Evolutionary conservation across 2,113 vertebrate genomes (phyloP), one percentile per base, ranked within the genome.

Genomic region (Phrynosoma platyrhinos): DNA sequence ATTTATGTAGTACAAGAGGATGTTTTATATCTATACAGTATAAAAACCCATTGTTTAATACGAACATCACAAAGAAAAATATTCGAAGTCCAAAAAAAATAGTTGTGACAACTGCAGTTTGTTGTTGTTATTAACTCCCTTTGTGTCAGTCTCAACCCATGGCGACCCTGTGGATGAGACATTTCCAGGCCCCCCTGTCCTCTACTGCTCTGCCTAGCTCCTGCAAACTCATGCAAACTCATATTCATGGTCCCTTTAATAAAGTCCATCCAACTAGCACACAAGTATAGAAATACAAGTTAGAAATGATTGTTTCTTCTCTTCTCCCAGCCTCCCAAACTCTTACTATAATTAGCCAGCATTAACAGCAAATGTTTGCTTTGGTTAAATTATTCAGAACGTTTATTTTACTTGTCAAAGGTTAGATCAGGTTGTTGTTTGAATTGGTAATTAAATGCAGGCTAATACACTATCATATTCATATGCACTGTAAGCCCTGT

Each of bases 331-430:
- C 94, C 94, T 95, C 92, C 96, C 92, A 93, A 95, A 94, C 93
- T 96, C 92, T 88, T 95, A 93, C 96, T 97, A 96, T 98, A 98
- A 98, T 98, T 98, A 98, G 94, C 94, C 95, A 94, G 91, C 97
- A 97, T 97, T 96, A 98, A 96, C 96, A 96, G 96, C 95, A 98
- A 98, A 97, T 97, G 97, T 98, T 98, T 98, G 94, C 96, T 97
- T 97, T 98, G 96, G 96, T 97, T 97, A 95, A 97, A 98, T 98
- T 97, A 98, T 98, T 98, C 97, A 97, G 95, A 98, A 97, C 96
- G 96, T 97, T 97, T 97, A 96, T 97, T 98, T 97, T 96, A 95
- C 95, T 98, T 96, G 96, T 97, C 97, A 96, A 94, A 97, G 96
- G 96, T 97, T 96, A 96, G 96, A 97, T 97, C 94, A 97, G 97